These are phyloP conservation scores for Caenorhabditis afra DNA, from an alignment of 2,888 invertebrate genomes.

Conservation along the genomic window DNA sequence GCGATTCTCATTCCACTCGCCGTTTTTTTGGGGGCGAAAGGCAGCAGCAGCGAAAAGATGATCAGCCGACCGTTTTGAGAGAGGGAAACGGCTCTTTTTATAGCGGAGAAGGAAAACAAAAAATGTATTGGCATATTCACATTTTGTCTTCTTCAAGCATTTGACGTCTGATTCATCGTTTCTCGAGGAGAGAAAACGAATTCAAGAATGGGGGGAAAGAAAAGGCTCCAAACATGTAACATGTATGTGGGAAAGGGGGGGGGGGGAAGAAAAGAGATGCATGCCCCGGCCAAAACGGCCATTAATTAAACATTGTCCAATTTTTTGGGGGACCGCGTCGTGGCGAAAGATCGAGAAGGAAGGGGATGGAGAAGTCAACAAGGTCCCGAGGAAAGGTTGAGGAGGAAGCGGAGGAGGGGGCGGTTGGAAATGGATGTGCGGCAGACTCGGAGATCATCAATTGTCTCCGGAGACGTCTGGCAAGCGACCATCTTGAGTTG, in stretches of 20 bases:
- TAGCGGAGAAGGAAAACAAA: conserved; percentile 19
- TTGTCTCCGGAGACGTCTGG: conserved; percentile 25
- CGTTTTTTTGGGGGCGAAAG: neutral
- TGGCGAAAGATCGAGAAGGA: no score
- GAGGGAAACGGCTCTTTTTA: conserved; percentile 13
- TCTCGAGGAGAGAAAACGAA: conserved; percentile 9
- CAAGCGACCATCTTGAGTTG: conserved; percentile 51
- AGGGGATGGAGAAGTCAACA: conserved; percentile 6
- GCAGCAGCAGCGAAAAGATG: neutral
- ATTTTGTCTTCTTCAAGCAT: conserved; percentile 12
- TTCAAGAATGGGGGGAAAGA: conserved; percentile 27
- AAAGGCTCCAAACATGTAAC: conserved; percentile 39
- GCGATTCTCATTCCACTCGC: neutral
- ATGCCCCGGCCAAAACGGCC: conserved; percentile 18
- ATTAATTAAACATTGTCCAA: conserved; percentile 50
- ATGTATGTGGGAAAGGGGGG: conserved; percentile 46
- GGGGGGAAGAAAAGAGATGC: conserved; percentile 2
- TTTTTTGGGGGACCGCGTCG: conserved; percentile 17
- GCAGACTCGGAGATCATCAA: conserved; percentile 38
- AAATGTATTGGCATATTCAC: conserved; percentile 27
- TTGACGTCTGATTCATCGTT: conserved; percentile 31
- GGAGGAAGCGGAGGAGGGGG: conserved; percentile 3
- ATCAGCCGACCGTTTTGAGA: neutral
- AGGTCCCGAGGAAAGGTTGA: neutral
- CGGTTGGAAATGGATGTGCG: conserved; percentile 11